phyloP scores from a whole-genome alignment of 2,888 invertebrate genomes.

The Trisateles emortualis region DNA sequence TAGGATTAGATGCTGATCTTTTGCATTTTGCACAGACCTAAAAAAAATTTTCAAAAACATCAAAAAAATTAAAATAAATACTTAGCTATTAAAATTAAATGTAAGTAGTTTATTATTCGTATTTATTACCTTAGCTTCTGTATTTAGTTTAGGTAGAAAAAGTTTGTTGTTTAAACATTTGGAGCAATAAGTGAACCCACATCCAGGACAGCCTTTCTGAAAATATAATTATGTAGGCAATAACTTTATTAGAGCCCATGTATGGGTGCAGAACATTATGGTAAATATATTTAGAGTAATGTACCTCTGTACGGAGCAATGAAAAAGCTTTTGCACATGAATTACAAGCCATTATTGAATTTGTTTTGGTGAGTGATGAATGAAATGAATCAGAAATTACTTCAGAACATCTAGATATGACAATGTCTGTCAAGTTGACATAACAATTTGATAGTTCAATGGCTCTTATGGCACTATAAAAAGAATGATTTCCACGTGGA shows the following conservation, averaged over 20 bases:
- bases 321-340: constrained; percentile 91
- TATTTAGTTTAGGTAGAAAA: constrained; percentile 88
- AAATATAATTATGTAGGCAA: constrained; percentile 59
- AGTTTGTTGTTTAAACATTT: constrained; percentile 92
- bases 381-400: too few relatives aligned
- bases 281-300: constrained; percentile 1
- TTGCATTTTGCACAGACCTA: constrained; percentile 79
- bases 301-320: constrained; percentile 91
- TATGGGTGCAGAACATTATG: constrained; percentile 12
- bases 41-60: background rate
- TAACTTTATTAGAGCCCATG: too few relatives aligned
- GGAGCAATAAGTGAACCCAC: constrained; percentile 94
- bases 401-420: too few relatives aligned
- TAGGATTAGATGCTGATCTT: constrained; percentile 41
- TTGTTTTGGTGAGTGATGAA: too few relatives aligned
- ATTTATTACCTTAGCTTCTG: constrained; percentile 88
- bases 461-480: too few relatives aligned
- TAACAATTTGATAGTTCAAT: too few relatives aligned
- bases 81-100: background rate
- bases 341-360: constrained; percentile 89
- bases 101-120: too few relatives aligned
- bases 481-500: too few relatives aligned
- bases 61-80: background rate
- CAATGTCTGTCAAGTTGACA: too few relatives aligned
- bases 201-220: constrained; percentile 93